Evolutionary conservation across 2,113 vertebrate genomes (phyloP).

Genomic region (Rhabdomys dilectus): DNA sequence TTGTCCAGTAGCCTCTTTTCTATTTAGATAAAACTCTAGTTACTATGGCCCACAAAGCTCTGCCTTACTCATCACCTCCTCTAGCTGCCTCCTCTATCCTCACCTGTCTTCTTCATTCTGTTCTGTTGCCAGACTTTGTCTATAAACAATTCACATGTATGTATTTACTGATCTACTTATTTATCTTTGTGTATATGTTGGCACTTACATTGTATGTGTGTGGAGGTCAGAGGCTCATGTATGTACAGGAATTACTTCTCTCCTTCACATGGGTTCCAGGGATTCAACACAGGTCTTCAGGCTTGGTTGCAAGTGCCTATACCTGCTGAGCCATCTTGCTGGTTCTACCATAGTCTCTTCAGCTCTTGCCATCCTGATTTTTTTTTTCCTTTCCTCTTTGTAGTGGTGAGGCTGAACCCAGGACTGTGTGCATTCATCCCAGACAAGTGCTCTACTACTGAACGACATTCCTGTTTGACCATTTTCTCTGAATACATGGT

Average conservation of each 20-base stretch:
- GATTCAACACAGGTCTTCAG: background rate
- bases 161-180: background rate
- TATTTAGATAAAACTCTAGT: constrained; percentile 22
- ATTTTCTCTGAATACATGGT: background rate
- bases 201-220: background rate
- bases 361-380: background rate
- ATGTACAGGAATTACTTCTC: background rate
- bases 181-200: background rate
- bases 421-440: background rate
- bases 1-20: background rate
- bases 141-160: background rate
- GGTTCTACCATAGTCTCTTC: background rate
- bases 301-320: background rate
- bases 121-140: background rate
- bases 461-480: background rate
- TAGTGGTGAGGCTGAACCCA: background rate
- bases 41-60: background rate
- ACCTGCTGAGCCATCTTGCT: background rate
- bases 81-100: background rate
- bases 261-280: background rate
- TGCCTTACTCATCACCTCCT: background rate
- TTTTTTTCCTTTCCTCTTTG: too few relatives aligned
- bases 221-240: background rate
- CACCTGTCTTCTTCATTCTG: background rate
- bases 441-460: background rate